Conservation (phyloP, 2,888 invertebrate species). For the Trachelus stipa region DNA sequence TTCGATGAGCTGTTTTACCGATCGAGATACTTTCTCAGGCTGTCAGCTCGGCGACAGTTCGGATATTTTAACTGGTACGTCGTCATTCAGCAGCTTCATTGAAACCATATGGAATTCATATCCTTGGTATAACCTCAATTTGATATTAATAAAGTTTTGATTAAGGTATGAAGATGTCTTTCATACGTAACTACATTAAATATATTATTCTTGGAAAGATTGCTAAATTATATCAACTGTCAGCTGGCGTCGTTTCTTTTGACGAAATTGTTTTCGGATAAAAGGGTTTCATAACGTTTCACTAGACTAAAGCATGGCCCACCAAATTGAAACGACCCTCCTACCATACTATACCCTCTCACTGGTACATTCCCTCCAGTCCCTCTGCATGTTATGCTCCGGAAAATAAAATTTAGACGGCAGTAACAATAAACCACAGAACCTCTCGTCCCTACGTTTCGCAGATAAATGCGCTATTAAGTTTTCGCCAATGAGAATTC, state of each 20-base stretch:
- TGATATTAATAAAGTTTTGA: neutral
- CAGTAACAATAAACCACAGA: conserved; percentile 59
- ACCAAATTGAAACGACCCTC: conserved; percentile 24
- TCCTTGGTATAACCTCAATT: neutral
- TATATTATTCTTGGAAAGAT: neutral
- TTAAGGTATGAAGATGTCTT: neutral
- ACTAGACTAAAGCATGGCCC: conserved; percentile 5
- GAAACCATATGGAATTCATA: neutral
- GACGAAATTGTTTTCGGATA: neutral
- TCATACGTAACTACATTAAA: neutral
- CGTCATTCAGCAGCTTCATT: neutral
- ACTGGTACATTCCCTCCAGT: conserved; percentile 2
- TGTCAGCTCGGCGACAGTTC: conserved; percentile 32
- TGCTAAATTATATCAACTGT: neutral
- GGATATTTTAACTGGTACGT: neutral
- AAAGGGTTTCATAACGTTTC: conserved; percentile 10
- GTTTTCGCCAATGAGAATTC: conserved; percentile 33
- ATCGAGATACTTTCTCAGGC: conserved; percentile 48
- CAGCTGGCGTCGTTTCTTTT: neutral
- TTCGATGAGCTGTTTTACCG: conserved; percentile 20
- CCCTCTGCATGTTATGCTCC: conserved; percentile 6
- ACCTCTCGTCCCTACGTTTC: conserved; percentile 21
- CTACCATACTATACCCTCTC: neutral
- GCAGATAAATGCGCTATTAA: conserved; percentile 48
- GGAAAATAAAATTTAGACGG: conserved; percentile 49